These are phyloP conservation scores for Kryptolebias marmoratus DNA, from an alignment of 2,113 vertebrate species.

Conservation along the genomic window DNA sequence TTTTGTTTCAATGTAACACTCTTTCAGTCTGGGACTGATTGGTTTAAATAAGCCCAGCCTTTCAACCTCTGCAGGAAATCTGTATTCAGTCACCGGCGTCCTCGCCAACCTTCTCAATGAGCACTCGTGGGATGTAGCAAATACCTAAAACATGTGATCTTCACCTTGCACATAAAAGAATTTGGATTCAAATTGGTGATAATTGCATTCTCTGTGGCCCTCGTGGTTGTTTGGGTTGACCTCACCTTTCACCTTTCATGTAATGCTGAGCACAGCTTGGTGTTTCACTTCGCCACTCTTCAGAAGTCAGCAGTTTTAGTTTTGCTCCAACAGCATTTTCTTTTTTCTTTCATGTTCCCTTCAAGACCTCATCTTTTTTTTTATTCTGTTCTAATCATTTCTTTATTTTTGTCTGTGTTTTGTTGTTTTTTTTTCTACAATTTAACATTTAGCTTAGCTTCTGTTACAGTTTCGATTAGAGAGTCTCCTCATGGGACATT, in stretches of 20 bases:
- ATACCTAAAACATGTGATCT: constrained; percentile 7
- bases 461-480: constrained; percentile 12
- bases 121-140: not conserved
- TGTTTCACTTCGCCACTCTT: constrained; percentile 10
- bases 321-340: constrained; percentile 49
- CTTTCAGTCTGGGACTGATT: not conserved
- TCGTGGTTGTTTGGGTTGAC: constrained; percentile 27
- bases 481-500: not conserved
- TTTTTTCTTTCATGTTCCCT: constrained; percentile 3
- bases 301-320: constrained; percentile 52
- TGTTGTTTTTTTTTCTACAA: not conserved
- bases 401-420: not conserved
- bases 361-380: constrained; percentile 5
- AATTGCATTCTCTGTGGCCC: constrained; percentile 17
- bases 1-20: not conserved
- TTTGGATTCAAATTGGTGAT: constrained; percentile 20
- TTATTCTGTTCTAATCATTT: constrained; percentile 1
- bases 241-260: constrained; percentile 48
- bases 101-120: constrained; percentile 40
- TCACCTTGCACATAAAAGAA: not conserved
- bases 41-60: constrained; percentile 27
- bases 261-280: constrained; percentile 20
- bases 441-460: not conserved
- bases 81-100: constrained; percentile 18
- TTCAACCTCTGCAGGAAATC: constrained; percentile 18